Base-by-base conservation (phyloP, 2,888 invertebrate species). In the Andrena fulva region DNA sequence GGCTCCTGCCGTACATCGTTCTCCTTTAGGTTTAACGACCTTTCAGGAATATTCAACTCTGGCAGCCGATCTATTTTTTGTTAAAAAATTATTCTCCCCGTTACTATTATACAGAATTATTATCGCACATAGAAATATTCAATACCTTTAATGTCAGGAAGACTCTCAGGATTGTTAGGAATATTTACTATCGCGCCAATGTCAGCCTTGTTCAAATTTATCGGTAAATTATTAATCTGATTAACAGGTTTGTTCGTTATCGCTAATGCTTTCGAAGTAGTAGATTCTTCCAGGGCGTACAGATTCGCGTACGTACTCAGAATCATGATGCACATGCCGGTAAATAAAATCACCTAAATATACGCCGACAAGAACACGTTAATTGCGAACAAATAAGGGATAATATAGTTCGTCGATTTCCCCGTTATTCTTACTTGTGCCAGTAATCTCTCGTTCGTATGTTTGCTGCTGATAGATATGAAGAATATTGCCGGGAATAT, bases 401-500 rank as follows among this genome's bases (percentile, higher is more conserved):
- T 5, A 52, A 42, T 73, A 42, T 2, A 35, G 62, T 20, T 29
- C 16, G 10, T n/a, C 12, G 20, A 63, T 64, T 50, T 29, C 0
- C 3, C 12, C 54, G 60, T 50, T 63, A 42, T 54, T 89, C 90
- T 91, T 89, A 97, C 97, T 95, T 98, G 98, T 12, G 98, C 98
- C 72, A 98, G 89, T 6, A 97, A 92, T 88, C 97, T 95, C 92
- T 98, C 98, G 87, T 97, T 97, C 0, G 98, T 97, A 86, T 97
- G 96, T 93, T 98, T 98, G 63, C 96, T 96, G 10, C 97, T 97
- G 80, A 98, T 96, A 84, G 96, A 96, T 48, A 98, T 96, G 93
- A 98, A 99, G 92, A 98, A 97, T 0, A 97, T 96, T 0, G 99
- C 97, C 0, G 99, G 99, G 91, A 99, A 97, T 91, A 99, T 96